phyloP scores from a whole-genome alignment of 2,888 invertebrate species.

The Dinocampus coccinellae region DNA sequence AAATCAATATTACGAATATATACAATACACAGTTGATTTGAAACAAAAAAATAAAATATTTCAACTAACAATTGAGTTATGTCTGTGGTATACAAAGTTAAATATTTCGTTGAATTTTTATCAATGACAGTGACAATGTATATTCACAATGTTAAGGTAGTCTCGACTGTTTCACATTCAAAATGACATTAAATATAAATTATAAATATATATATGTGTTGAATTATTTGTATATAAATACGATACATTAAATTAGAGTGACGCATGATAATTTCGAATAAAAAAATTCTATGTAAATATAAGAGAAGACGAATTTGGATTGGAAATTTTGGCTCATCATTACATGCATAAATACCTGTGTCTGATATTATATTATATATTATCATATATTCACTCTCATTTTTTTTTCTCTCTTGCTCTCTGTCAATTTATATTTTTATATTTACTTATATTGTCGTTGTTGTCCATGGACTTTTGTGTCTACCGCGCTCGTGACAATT shows the following conservation, averaged over 20 bases:
- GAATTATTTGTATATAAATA: too few relatives aligned
- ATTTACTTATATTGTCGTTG: slow-evolving; percentile 39
- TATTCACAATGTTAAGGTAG: background rate
- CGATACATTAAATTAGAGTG: background rate
- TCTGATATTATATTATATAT: background rate
- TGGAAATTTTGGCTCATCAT: slow-evolving; percentile 29
- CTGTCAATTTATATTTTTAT: background rate
- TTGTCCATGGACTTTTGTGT: slow-evolving; percentile 42
- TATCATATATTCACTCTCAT: background rate
- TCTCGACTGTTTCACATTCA: background rate
- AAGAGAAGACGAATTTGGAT: slow-evolving; percentile 9
- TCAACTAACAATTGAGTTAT: background rate
- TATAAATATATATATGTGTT: too few relatives aligned
- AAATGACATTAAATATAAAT: background rate
- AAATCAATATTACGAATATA: too few relatives aligned
- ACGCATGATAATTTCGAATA: background rate
- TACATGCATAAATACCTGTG: slow-evolving; percentile 10
- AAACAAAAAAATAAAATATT: too few relatives aligned
- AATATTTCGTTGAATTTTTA: background rate
- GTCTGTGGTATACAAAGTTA: too few relatives aligned
- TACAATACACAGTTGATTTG: too few relatives aligned
- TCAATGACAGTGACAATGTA: background rate
- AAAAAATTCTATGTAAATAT: background rate
- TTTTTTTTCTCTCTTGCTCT: background rate
- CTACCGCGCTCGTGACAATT: slow-evolving; percentile 42